These are phyloP conservation scores for Carterocephalus palaemon DNA, from an alignment of 2,888 invertebrate species.

Conservation along the genomic window DNA sequence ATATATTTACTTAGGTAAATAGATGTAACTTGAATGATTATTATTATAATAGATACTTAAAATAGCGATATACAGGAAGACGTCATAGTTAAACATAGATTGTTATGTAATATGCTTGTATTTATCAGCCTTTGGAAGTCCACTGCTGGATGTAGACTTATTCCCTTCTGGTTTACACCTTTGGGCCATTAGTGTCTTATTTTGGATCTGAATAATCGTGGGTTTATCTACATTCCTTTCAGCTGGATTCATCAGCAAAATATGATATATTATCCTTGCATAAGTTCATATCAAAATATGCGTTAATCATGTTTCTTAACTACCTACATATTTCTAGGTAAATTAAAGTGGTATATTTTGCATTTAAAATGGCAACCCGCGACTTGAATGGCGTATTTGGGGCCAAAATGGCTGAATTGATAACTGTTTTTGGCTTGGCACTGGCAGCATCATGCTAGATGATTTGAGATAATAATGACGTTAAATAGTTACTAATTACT, in stretches of 20 bases:
- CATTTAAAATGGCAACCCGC: slow-evolving; percentile 56
- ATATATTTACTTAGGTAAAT: background rate
- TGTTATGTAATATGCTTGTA: too few species aligned
- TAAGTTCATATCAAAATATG: background rate
- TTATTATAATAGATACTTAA: background rate
- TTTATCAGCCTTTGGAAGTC: too few species aligned
- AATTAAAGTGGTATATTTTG: background rate
- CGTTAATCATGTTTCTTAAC: too few species aligned
- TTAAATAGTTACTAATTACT: slow-evolving; percentile 35
- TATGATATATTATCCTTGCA: too few species aligned
- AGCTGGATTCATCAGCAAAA: too few species aligned
- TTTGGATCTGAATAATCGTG: too few species aligned
- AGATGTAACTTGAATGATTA: too few species aligned
- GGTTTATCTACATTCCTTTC: too few species aligned
- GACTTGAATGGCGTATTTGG: slow-evolving; percentile 44
- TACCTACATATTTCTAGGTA: too few species aligned
- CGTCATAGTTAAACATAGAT: background rate
- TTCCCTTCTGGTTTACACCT: too few species aligned
- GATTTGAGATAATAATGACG: slow-evolving; percentile 25
- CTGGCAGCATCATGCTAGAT: slow-evolving; percentile 35
- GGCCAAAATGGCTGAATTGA: slow-evolving; percentile 42
- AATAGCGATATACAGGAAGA: background rate
- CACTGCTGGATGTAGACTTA: too few species aligned
- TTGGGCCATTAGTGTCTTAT: too few species aligned
- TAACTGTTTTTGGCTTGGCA: slow-evolving; percentile 46